Evolutionary conservation across 1,140 invertebrate species (phyloP).

Genomic region (Euwallacea similis): DNA sequence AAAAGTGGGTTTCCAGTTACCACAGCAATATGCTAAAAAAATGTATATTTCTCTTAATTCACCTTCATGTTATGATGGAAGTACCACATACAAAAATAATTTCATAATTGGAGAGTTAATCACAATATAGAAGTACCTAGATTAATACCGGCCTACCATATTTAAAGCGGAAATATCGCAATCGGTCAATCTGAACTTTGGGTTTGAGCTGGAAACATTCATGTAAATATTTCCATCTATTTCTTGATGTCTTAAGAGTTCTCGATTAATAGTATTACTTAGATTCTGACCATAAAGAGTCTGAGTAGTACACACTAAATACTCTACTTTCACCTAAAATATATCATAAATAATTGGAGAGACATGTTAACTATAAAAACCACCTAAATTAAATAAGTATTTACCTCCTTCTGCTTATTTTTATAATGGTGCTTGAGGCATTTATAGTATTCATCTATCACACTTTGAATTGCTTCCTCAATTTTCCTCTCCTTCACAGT

Average conservation of each 20-base stretch:
- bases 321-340: not conserved
- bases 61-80: not conserved
- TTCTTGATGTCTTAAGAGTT: not conserved
- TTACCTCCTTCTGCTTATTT: constrained; percentile 2
- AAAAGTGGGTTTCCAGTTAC: constrained; percentile 34
- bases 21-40: constrained; percentile 36
- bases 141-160: constrained; percentile 19
- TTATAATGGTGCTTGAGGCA: not conserved
- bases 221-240: constrained; percentile 29
- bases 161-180: constrained; percentile 7
- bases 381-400: not conserved
- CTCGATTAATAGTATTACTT: constrained; percentile 9
- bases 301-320: constrained; percentile 24
- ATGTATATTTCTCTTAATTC: not conserved
- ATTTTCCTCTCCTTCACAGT: constrained; percentile 24
- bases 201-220: constrained; percentile 26
- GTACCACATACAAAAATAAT: too few species aligned
- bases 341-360: too few species aligned
- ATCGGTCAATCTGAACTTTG: not conserved
- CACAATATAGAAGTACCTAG: too few species aligned
- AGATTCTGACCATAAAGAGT: constrained; percentile 35
- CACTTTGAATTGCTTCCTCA: not conserved
- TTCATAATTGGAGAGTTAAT: too few species aligned
- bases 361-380: constrained; percentile 3
- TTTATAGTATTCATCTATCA: not conserved